A percentile compares a stretch with the other conserved stretches of the same genome.
These are phyloP conservation scores for Temnothorax rugatulus DNA, from an alignment of 2,888 invertebrate species.

Conservation along the genomic window DNA sequence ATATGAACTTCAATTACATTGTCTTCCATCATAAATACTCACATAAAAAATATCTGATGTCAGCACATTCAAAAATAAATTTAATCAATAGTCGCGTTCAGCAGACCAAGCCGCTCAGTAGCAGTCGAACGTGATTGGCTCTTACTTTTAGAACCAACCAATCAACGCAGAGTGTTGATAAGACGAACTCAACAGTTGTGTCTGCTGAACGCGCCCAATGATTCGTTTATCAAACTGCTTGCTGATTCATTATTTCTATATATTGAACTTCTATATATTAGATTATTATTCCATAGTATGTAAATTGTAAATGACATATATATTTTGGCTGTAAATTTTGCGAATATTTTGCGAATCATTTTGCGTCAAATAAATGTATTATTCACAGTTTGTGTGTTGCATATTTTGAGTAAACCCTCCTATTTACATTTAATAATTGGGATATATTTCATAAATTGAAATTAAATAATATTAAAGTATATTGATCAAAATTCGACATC, in stretches of 20 bases:
- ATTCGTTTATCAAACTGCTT: not conserved
- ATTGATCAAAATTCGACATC: not conserved
- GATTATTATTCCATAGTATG: not conserved
- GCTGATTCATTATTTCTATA: not conserved
- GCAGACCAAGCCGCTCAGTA: too few species aligned
- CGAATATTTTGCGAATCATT: not conserved
- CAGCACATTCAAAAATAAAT: not conserved
- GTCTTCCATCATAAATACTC: not conserved
- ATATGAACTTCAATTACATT: not conserved
- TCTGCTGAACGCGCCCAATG: too few species aligned
- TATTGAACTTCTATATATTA: not conserved
- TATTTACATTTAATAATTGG: not conserved
- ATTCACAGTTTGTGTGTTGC: not conserved
- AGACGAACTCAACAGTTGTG: too few species aligned
- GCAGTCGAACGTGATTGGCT: too few species aligned
- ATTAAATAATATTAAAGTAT: not conserved
- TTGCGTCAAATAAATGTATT: conserved; percentile 5
- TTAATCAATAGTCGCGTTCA: too few species aligned
- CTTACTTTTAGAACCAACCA: too few species aligned
- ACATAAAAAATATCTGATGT: not conserved
- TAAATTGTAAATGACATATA: conserved; percentile 3
- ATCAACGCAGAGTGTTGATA: too few species aligned
- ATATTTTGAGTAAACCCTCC: not conserved
- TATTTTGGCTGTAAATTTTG: not conserved
- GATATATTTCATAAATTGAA: not conserved